These are phyloP conservation scores for Choloepus hoffmanni DNA, from an alignment of 2,113 vertebrate species.

Conservation along the genomic window DNA sequence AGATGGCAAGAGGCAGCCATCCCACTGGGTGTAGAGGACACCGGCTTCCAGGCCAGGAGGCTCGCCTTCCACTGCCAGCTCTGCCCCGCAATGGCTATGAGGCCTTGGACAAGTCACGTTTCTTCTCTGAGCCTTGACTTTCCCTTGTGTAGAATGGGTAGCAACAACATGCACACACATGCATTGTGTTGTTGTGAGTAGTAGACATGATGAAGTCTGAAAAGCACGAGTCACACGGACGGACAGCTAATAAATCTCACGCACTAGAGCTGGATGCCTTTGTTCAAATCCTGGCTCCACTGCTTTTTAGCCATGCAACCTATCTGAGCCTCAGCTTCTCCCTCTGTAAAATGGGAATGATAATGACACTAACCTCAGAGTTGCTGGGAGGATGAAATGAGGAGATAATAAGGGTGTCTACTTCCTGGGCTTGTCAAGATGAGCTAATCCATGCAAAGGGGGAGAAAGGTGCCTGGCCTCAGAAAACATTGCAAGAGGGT, in stretches of 20 bases:
- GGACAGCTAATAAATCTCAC: not conserved
- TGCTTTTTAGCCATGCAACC: rapidly evolving
- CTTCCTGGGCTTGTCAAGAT: not conserved
- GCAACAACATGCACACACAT: not conserved
- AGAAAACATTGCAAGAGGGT: not conserved
- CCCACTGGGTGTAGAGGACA: not conserved
- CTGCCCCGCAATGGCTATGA: not conserved
- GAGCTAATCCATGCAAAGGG: rapidly evolving
- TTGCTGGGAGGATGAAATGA: not conserved
- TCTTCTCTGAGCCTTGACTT: not conserved
- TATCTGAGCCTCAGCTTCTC: not conserved
- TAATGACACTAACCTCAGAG: not conserved
- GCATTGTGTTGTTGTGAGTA: not conserved
- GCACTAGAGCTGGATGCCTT: not conserved
- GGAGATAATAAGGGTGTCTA: rapidly evolving
- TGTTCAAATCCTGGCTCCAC: not conserved
- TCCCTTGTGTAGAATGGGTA: not conserved
- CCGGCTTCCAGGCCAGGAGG: not conserved
- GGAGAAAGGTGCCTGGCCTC: not conserved
- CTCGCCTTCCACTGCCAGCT: not conserved
- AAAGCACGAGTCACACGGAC: rapidly evolving
- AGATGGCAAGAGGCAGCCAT: not conserved
- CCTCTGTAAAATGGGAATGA: not conserved
- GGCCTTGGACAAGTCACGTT: no score
- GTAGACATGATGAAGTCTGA: no score